Percentiles rank a stretch among this genome's conserved stretches.
Conservation (phyloP, 2,888 invertebrate species). For the Drosophila mayaguana region DNA sequence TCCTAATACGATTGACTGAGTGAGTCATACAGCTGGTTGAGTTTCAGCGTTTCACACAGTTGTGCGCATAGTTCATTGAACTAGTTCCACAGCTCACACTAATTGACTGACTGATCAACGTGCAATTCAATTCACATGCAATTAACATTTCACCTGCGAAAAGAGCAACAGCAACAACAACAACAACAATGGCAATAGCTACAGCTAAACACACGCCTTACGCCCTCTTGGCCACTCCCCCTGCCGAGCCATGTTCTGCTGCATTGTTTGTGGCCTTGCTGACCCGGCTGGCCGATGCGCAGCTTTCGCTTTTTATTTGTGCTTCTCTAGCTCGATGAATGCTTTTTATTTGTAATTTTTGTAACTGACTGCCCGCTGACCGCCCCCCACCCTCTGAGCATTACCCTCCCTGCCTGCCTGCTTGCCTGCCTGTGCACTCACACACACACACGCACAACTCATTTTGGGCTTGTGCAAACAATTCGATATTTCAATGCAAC, state of each 20-base stretch:
- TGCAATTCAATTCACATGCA: constrained; percentile 55
- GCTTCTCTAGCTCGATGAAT: constrained; percentile 19
- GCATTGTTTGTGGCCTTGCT: constrained; percentile 50
- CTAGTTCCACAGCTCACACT: constrained; percentile 32
- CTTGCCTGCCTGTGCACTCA: background rate
- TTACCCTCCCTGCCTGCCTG: background rate
- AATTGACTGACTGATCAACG: constrained; percentile 47
- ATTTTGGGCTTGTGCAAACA: constrained; percentile 20
- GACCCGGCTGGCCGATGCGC: constrained; percentile 35
- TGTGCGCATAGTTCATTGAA: constrained; percentile 30
- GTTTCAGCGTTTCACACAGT: constrained; percentile 8
- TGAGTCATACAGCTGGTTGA: background rate
- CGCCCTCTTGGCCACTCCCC: background rate
- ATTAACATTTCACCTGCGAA: constrained; percentile 59
- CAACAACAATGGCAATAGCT: background rate
- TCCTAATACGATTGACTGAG: background rate
- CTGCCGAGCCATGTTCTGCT: background rate
- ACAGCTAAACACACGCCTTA: background rate
- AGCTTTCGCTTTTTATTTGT: constrained; percentile 54
- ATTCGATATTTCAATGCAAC: constrained; percentile 28
- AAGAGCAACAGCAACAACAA: constrained; percentile 1
- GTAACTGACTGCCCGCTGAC: background rate
- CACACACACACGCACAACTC: background rate
- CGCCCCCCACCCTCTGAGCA: background rate
- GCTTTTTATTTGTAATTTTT: constrained; percentile 13